Evolutionary conservation across 2,888 invertebrate genomes (phyloP).

Genomic region (Drosophila villosipedis): DNA sequence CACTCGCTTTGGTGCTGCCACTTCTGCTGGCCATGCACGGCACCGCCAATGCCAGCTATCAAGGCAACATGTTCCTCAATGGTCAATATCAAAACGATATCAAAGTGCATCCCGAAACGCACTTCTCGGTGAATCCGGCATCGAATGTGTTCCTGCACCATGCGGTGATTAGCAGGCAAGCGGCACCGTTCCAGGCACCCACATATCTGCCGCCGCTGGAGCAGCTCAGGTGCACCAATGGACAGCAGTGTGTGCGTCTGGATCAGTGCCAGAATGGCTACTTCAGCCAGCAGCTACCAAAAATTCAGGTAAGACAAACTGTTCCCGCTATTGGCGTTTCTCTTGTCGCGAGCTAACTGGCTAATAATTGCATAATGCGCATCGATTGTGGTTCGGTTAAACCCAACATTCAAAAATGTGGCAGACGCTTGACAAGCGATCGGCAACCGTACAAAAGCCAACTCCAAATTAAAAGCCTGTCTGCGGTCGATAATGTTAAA

Average conservation of each 20-base stretch:
- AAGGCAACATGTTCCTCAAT: constrained; percentile 82
- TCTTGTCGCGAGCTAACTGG: not conserved
- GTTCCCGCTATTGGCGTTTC: not conserved
- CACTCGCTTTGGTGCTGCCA: constrained; percentile 55
- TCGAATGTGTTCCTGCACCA: constrained; percentile 82
- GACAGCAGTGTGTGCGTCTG: constrained; percentile 83
- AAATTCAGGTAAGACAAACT: constrained; percentile 75
- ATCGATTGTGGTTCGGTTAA: constrained; percentile 64
- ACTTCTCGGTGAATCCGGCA: constrained; percentile 69
- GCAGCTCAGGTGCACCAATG: constrained; percentile 77
- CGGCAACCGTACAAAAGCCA: constrained; percentile 44
- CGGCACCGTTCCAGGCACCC: constrained; percentile 81
- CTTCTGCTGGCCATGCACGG: constrained; percentile 61
- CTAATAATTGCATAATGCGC: constrained; percentile 69
- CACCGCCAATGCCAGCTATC: constrained; percentile 62
- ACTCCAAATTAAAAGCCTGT: constrained; percentile 65
- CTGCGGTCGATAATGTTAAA: constrained; percentile 57
- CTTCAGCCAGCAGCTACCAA: constrained; percentile 73
- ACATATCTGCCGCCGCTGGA: constrained; percentile 81
- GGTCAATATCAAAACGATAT: constrained; percentile 83
- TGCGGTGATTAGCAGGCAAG: constrained; percentile 83
- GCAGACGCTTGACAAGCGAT: constrained; percentile 54
- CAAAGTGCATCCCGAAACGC: constrained; percentile 67
- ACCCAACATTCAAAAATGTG: constrained; percentile 53
- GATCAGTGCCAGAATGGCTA: constrained; percentile 80